Base-by-base conservation (phyloP, 2,888 invertebrate genomes). In the Leptarthrus brevirostris region DNA sequence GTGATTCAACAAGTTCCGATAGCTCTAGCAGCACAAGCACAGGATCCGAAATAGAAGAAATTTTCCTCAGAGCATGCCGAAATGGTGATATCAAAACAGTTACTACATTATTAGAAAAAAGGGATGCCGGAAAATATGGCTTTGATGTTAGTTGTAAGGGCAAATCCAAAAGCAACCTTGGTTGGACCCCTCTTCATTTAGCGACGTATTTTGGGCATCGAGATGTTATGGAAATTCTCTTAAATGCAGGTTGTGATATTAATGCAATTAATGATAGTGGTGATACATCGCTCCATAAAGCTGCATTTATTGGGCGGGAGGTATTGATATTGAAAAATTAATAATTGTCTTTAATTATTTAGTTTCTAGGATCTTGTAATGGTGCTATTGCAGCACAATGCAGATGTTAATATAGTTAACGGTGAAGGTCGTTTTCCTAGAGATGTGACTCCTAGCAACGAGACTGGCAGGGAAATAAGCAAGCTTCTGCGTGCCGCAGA, bases 111-210 rank as follows among this genome's bases (percentile, higher is more conserved):
- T 78, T 90, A 47, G 84, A 87, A 72, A 87, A 87, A 18, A 85
- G 81, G 71, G 83, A 83, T 70, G 86, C 87, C 73, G 86, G 86
- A n/a, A 86, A 88, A 78, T 82, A 89, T 40, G 84, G 85, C 26
- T 82, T 90, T 76, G 87, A 90, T 80, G 85, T 91, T 16, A 89
- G 90, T 80, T 90, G 90, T 79, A 90, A 90, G 88, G 90, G 90
- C 12, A 87, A 87, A 82, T 87, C 85, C 64, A 91, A 90, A 81
- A 87, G 88, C 76, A 91, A 91, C 81, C 79, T 89, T 77, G 90
- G 90, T 58, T 91, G 91, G 91, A 90, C 90, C 0, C 89, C 91
- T 0, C 83, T 91, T 1, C 91, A 91, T 79, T 82, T 91, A 75
- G 89, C 91, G 0, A 88, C 90, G 44, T 91, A 91, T 81, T 91